Evolutionary conservation across 2,888 invertebrate species (phyloP).

Genomic region (Nesidiocoris tenuis): DNA sequence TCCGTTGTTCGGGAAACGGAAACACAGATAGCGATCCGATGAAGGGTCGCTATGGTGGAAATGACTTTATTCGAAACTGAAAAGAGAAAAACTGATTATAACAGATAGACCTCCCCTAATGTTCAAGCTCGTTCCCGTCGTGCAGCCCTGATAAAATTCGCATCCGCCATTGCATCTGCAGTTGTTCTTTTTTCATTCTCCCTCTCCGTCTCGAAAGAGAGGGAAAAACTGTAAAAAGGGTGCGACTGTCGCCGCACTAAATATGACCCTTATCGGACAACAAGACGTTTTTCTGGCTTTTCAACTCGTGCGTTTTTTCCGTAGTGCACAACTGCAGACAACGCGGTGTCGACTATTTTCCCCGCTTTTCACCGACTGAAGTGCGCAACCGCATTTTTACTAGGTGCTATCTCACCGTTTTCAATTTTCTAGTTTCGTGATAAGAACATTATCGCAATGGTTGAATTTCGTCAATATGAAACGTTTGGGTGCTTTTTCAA

Average conservation of each 20-base stretch:
- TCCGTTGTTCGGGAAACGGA: neutral
- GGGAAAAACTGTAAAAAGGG: neutral
- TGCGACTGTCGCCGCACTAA: neutral
- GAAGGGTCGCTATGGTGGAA: neutral
- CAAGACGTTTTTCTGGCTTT: slow-evolving; percentile 23
- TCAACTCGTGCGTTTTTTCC: neutral
- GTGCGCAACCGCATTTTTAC: too few species aligned
- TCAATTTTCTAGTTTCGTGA: too few species aligned
- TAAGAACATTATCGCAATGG: too few species aligned
- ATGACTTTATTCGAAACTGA: neutral
- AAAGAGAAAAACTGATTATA: neutral
- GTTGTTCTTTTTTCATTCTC: neutral
- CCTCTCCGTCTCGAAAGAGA: neutral
- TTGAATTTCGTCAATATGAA: too few species aligned
- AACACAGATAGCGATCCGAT: neutral
- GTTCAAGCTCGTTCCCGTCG: neutral
- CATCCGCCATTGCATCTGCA: neutral
- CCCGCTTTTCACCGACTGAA: too few species aligned
- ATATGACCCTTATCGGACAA: slow-evolving; percentile 16
- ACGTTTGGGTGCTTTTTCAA: too few species aligned
- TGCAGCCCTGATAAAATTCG: neutral
- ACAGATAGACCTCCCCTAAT: neutral
- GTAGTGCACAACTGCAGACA: too few species aligned
- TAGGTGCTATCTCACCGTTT: too few species aligned
- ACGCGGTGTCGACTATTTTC: too few species aligned